These are phyloP conservation scores for Stichodactyla helianthus DNA, from an alignment of 64 coral and sea anemone genomes.

Conservation along the genomic window DNA sequence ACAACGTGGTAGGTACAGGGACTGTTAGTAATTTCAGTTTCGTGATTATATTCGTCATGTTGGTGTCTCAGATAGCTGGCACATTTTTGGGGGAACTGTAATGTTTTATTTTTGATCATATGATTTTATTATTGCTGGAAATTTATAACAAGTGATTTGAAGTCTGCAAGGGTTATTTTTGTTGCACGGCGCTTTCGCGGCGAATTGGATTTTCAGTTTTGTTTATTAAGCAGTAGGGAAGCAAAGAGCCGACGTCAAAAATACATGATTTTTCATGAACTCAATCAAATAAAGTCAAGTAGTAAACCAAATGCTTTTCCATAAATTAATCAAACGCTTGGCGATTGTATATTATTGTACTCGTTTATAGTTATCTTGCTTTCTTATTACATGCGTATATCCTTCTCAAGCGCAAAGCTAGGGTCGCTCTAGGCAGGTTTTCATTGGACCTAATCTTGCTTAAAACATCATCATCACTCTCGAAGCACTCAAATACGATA, in stretches of 20 bases:
- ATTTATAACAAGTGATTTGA: too few relatives aligned
- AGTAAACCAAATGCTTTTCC: background rate
- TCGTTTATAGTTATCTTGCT: background rate
- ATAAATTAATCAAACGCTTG: background rate
- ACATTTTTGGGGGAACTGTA: too few relatives aligned
- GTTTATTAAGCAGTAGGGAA: background rate
- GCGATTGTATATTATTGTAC: background rate
- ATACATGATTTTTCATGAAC: background rate
- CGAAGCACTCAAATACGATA: background rate
- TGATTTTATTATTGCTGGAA: too few relatives aligned
- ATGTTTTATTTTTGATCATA: too few relatives aligned
- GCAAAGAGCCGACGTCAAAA: background rate
- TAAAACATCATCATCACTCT: background rate
- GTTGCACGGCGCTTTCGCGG: too few relatives aligned
- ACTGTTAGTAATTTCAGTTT: too few relatives aligned
- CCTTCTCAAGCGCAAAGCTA: background rate
- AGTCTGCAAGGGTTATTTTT: too few relatives aligned
- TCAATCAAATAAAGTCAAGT: slow-evolving; percentile 7
- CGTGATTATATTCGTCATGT: too few relatives aligned
- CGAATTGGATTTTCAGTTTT: too few relatives aligned
- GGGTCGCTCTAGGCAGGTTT: background rate
- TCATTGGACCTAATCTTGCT: background rate
- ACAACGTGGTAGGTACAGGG: too few relatives aligned
- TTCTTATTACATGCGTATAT: background rate
- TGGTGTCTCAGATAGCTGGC: too few relatives aligned